Evolutionary conservation across 92 coral and sea anemone genomes (phyloP), one percentile per base, ranked within the genome.

Genomic region (Metridium senile): DNA sequence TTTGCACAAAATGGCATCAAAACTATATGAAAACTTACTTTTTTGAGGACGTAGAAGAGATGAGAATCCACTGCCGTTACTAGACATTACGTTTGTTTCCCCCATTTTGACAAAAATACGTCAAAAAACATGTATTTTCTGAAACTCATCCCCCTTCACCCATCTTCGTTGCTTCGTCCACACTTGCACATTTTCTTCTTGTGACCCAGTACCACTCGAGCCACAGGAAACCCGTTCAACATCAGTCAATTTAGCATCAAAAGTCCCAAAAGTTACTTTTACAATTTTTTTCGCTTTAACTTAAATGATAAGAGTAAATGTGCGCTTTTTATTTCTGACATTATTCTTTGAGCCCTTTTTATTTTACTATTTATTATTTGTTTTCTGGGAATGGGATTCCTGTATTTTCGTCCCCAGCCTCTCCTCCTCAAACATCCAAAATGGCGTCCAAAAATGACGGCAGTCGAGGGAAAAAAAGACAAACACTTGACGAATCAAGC

Each of bases 401-500:
- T 73, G 78, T 57, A 56, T 33, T n/a, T 21, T 67, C 13, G 26
- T 20, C 0, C 31, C 76, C 64, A 71, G 76, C 27, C 62, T 49
- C 75, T n/a, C 33, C 49, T 53, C 26, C n/a, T 0, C 22, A 17
- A 32, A 1, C 28, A 73, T 72, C 68, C 70, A 89, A 21, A 69
- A 64, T 59, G 82, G 81, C 52, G 86, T 51, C 66, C 65, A 70
- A 54, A 47, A 52, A 45, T 45, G 49, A 62, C 11, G 66, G 28
- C 64, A 63, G 18, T 62, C 49, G 31, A 33, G 62, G 74, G 57
- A 68, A 80, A 79, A 85, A 83, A 76, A 73, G 71, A 79, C 81
- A 83, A 68, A 80, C 71, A 75, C 73, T 74, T 17, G 84, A 75
- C 21, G 82, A 86, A 47, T 82, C 89, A 25, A 89, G 84, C 32